Percentiles rank a stretch among this genome's conserved stretches.
These are phyloP conservation scores for Eurypyga helias DNA, from an alignment of 2,113 vertebrate genomes.

Conservation along the genomic window DNA sequence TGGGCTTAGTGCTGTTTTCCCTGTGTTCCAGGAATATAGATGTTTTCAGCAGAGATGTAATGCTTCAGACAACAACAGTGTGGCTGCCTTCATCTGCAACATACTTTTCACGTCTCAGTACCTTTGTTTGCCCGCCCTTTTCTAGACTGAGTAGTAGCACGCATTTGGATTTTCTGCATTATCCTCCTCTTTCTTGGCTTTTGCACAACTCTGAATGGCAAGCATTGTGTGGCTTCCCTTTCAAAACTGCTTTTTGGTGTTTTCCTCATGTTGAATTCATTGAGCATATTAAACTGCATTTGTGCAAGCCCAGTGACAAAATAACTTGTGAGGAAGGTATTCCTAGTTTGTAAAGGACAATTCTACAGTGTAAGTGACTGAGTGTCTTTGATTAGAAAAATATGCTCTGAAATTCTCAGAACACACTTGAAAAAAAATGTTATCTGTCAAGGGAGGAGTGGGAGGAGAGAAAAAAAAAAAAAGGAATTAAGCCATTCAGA, in stretches of 20 bases:
- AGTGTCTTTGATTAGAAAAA: background rate
- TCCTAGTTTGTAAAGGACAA: background rate
- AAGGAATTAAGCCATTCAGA: slow-evolving; percentile 16
- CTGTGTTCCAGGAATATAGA: background rate
- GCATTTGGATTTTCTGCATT: background rate
- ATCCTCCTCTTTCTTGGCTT: background rate
- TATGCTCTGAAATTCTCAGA: background rate
- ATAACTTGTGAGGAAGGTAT: background rate
- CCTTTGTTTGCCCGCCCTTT: background rate
- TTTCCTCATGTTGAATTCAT: slow-evolving; percentile 18
- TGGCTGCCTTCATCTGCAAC: background rate
- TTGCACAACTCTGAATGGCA: background rate
- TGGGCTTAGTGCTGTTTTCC: background rate
- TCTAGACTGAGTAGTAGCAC: background rate
- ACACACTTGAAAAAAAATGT: slow-evolving; percentile 25
- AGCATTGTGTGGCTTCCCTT: slow-evolving; percentile 12
- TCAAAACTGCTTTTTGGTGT: slow-evolving; percentile 6
- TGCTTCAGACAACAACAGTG: background rate
- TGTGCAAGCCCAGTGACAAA: background rate
- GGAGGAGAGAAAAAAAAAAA: slow-evolving; percentile 29
- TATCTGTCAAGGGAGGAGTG: background rate
- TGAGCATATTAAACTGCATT: background rate
- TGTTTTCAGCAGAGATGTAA: background rate
- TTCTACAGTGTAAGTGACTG: background rate
- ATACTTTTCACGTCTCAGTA: background rate